Evolutionary conservation across 2,888 invertebrate genomes (phyloP).

Genomic region (Ephialtes manifestator): DNA sequence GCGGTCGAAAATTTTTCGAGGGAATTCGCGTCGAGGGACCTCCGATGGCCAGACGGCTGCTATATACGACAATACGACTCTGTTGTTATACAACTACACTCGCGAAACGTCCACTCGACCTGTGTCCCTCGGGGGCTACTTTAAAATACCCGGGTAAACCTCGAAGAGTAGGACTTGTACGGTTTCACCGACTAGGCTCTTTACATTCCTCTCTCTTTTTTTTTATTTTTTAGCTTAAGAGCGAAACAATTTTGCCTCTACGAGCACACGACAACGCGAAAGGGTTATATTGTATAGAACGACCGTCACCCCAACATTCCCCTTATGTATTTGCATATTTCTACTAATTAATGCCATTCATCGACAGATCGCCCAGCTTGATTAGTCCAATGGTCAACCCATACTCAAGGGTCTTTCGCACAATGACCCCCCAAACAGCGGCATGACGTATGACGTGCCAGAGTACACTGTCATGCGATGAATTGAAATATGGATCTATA

Average conservation of each 20-base stretch:
- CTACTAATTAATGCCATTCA: constrained; percentile 83
- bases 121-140: constrained; percentile 73
- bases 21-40: constrained; percentile 9
- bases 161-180: constrained; percentile 66
- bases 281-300: background rate
- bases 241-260: constrained; percentile 22
- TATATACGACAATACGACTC: background rate
- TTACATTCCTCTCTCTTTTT: constrained; percentile 18
- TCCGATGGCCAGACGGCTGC: background rate
- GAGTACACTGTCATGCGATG: constrained; percentile 10
- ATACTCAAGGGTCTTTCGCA: constrained; percentile 77
- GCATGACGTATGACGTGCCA: constrained; percentile 53
- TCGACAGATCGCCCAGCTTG: constrained; percentile 71
- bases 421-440: constrained; percentile 39
- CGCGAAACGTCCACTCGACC: constrained; percentile 73
- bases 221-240: background rate
- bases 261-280: constrained; percentile 43
- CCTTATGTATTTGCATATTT: constrained; percentile 78
- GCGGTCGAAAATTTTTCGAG: constrained; percentile 4
- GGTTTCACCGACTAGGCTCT: constrained; percentile 49
- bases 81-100: constrained; percentile 66
- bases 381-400: constrained; percentile 76
- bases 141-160: constrained; percentile 75
- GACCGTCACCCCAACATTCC: constrained; percentile 68
- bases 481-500: constrained; percentile 5